Evolutionary conservation across 2,888 invertebrate genomes (phyloP), one percentile per base, ranked within the genome.

Genomic region (Choreutis nemorana): DNA sequence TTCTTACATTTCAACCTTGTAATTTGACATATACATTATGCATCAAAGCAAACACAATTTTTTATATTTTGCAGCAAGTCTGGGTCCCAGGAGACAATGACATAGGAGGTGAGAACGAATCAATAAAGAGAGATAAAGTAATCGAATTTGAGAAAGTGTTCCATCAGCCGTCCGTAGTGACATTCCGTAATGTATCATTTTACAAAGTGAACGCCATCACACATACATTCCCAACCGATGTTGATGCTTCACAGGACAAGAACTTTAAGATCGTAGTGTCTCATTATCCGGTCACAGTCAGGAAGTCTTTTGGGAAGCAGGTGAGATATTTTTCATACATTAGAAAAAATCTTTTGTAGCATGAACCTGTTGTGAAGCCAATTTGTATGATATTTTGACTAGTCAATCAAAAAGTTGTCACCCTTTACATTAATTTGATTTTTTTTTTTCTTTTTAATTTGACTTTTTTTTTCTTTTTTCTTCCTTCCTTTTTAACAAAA

Each of bases 51-150:
- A 28, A 12, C n/a, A n/a, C n/a, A n/a, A n/a, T n/a, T n/a, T n/a
- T n/a, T n/a, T n/a, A n/a, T n/a, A n/a, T 29, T 26, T 70, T 77
- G 15, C 64, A 90, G 90, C 84, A 84, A 67, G 80, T 97, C 29
- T 95, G 90, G 82, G 65, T 97, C 37, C 93, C 97, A 11, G 98
- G 98, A 3, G 98, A 98, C 61, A 98, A 98, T 67, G 98, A 98
- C 56, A 93, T 98, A 33, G 98, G 97, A 4, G 97, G 98, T 8
- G 97, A 98, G 68, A 87, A 83, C 35, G 87, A 89, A 47, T 82
- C 84, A 21, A 83, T 92, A 23, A 85, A 84, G 12, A 65, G 73
- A 25, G 63, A 83, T n/a, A 92, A 91, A 68, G 57, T 89, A 4
- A 62, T 77, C 9, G 84, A 89, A 47, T 95, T 93, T 57, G 83